Conservation (phyloP, 1,140 invertebrate genomes). For the Drosophila pandora region DNA sequence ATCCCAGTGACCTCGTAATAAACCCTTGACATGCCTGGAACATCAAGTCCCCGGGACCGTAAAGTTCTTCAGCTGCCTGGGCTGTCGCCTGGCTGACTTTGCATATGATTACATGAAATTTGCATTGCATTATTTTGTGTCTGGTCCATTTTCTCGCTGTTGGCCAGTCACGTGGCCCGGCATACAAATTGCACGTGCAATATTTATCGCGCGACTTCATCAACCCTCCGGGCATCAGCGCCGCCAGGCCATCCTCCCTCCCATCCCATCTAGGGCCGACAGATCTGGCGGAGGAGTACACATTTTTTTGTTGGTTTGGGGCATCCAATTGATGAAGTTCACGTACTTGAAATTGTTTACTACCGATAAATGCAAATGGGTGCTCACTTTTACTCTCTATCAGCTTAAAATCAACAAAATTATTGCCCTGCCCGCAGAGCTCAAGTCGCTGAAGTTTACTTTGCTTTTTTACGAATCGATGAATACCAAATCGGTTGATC, state of each 20-base stretch:
- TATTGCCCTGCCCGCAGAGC: conserved; percentile 18
- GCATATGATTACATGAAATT: conserved; percentile 80
- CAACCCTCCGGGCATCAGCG: background rate
- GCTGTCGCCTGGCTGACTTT: conserved; percentile 58
- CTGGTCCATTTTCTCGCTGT: conserved; percentile 27
- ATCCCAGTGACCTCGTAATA: conserved; percentile 69
- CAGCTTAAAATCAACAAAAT: conserved; percentile 39
- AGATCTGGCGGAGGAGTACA: conserved; percentile 6
- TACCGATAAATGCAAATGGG: conserved; percentile 53
- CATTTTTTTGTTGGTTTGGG: conserved; percentile 4
- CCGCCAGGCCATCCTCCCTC: conserved; percentile 1
- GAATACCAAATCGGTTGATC: conserved; percentile 50
- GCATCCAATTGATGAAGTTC: conserved; percentile 65
- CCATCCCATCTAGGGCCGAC: no score
- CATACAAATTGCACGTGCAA: conserved; percentile 75
- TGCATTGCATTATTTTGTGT: conserved; percentile 74
- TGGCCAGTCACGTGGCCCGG: conserved; percentile 53
- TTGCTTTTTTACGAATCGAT: conserved; percentile 42
- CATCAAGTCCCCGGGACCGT: conserved; percentile 45
- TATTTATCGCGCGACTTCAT: conserved; percentile 62
- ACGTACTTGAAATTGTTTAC: conserved; percentile 54
- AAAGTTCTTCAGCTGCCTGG: conserved; percentile 46
- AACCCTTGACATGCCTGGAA: conserved; percentile 64
- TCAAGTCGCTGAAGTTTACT: conserved; percentile 33
- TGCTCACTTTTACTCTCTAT: conserved; percentile 18